Evolutionary conservation across 2,113 vertebrate genomes (phyloP), one percentile per base, ranked within the genome.

Genomic region (Pagrus major): DNA sequence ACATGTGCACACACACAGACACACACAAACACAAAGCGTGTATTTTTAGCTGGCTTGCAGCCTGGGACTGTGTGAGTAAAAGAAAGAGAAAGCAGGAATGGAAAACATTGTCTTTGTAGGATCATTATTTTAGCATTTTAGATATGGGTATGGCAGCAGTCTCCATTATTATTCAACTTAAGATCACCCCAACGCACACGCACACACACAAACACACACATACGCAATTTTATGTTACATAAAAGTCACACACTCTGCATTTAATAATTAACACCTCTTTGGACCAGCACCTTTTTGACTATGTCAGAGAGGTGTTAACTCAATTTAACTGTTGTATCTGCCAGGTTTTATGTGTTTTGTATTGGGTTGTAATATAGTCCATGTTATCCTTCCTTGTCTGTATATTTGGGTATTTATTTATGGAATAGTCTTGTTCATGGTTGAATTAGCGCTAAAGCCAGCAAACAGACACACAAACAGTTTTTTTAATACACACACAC

Each of bases 41-140:
- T 86, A 88, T 83, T 86, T 87, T 71, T 77, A 80, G 72, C 68
- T 81, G 72, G 44, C 68, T 52, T 44, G 8, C 29, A 63, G 71
- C 68, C 71, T 79, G 66, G 73, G 42, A 80, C 42, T 71, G 39
- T 82, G 33, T 39, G 46, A 67, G 42, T 35, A 46, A 25, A 52
- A 80, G 25, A 68, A 46, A 65, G 20, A 76, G 39, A 76, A 29
- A 66, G 59, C 31, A 84, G 47, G 63, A 71, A 51, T 71, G 29
- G 55, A 52, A 71, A 71, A 52, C 76, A 72, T 69, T 68, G 69
- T 71, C 11, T 35, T 51, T 77, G 23, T 75, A 49, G 23, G 35
- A 29, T 60, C 6, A 23, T 6, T 10, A 44, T 21, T 44, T 16
- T 16, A 21, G 18, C 12, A 8, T 54, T 18, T 61, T 39, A 67